These are phyloP conservation scores for Brachionus koreanus DNA, from an alignment of 1,140 invertebrate species.

Conservation along the genomic window DNA sequence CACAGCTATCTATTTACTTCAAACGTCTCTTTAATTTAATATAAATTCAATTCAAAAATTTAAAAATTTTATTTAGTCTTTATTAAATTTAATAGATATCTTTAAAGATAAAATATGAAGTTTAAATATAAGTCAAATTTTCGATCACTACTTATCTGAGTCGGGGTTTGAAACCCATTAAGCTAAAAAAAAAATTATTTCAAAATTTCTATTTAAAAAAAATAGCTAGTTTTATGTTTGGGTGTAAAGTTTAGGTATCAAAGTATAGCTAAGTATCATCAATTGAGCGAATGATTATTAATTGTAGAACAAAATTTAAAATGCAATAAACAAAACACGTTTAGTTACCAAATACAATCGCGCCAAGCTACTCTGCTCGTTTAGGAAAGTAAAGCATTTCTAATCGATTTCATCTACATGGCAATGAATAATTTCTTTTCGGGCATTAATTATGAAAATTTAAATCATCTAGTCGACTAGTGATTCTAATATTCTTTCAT, in stretches of 20 bases:
- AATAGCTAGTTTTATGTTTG: not conserved
- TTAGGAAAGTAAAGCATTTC: not conserved
- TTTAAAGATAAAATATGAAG: too few relatives aligned
- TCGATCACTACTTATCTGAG: not conserved
- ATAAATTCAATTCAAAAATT: not conserved
- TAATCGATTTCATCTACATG: not conserved
- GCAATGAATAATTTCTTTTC: not conserved
- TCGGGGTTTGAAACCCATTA: too few relatives aligned
- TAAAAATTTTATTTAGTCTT: not conserved
- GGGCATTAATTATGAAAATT: not conserved
- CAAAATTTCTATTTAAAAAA: too few relatives aligned
- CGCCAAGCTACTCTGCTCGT: not conserved
- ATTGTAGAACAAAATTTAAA: not conserved
- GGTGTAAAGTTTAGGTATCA: not conserved
- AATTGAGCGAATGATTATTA: constrained; percentile 1
- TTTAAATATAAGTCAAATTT: not conserved
- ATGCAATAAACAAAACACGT: not conserved
- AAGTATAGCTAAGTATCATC: not conserved
- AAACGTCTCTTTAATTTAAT: not conserved
- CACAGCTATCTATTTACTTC: not conserved
- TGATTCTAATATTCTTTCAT: not conserved
- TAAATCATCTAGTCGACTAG: not conserved
- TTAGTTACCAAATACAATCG: not conserved
- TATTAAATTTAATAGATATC: too few relatives aligned
- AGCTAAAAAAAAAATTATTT: too few relatives aligned